phyloP scores from a whole-genome alignment of 2,797 vertebrate genomes.

The Nasua narica region DNA sequence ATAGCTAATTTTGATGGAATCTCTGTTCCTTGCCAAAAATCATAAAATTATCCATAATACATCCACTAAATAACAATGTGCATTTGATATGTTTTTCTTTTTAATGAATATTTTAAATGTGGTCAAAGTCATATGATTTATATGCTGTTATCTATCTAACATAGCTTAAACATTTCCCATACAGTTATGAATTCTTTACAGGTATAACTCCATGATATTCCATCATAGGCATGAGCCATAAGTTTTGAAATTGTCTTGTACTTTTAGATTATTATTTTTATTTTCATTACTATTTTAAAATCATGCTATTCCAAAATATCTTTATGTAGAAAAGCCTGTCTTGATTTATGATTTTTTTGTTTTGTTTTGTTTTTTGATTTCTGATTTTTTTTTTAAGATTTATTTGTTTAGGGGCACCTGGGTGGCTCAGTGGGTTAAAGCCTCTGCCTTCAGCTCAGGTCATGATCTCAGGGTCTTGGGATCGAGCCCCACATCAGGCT shows the following conservation, averaged over 20 bases:
- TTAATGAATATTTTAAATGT: conserved; percentile 14
- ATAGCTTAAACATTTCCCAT: neutral
- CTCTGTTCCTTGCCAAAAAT: neutral
- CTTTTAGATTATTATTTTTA: neutral
- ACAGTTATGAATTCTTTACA: neutral
- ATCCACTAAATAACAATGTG: neutral
- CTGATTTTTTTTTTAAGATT: neutral
- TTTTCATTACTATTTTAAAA: neutral
- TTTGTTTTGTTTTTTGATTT: too few relatives aligned
- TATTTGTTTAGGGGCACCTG: neutral
- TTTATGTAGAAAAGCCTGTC: neutral
- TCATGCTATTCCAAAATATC: neutral
- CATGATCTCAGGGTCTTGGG: too few relatives aligned
- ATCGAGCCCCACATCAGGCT: too few relatives aligned
- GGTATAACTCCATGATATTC: neutral
- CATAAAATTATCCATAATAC: neutral
- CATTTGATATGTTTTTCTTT: neutral
- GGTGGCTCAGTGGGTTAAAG: too few relatives aligned
- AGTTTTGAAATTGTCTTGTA: neutral
- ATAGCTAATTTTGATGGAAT: neutral
- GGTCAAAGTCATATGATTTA: neutral
- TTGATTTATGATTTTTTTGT: neutral
- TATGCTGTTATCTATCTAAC: neutral
- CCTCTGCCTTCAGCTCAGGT: too few relatives aligned
- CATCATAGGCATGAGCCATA: neutral